Evolutionary conservation across 2,113 vertebrate species (phyloP).

Genomic region (Chrysochloris asiatica): DNA sequence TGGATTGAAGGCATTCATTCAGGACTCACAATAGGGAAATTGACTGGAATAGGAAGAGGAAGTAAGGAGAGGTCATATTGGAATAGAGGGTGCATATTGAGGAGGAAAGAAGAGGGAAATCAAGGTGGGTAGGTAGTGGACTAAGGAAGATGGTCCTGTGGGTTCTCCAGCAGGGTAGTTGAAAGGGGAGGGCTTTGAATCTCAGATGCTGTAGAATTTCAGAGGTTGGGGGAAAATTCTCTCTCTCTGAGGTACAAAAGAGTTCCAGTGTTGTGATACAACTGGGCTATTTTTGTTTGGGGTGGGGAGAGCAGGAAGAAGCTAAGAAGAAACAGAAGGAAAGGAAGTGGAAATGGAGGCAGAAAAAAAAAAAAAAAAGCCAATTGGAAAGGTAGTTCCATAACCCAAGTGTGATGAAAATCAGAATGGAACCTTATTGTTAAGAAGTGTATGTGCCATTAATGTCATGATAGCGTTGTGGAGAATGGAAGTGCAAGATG

Average conservation of each 20-base stretch:
- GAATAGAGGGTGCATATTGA: neutral
- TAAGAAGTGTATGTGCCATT: neutral
- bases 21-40: neutral
- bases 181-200: neutral
- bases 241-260: neutral
- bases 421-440: neutral
- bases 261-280: too few relatives aligned
- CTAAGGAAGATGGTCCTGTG: too few relatives aligned
- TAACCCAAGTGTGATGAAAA: neutral
- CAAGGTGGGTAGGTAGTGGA: too few relatives aligned
- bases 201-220: neutral
- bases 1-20: neutral
- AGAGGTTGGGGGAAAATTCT: neutral
- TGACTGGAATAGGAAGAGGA: neutral
- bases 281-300: neutral
- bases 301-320: neutral
- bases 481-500: neutral
- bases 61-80: neutral
- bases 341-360: neutral
- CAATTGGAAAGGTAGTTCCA: neutral
- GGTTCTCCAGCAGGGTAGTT: neutral
- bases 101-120: neutral
- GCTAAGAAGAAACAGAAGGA: neutral
- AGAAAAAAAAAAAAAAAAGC: too few relatives aligned
- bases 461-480: neutral